Evolutionary conservation across 92 coral and sea anemone species (phyloP).

Genomic region (Epizoanthus scotinus): DNA sequence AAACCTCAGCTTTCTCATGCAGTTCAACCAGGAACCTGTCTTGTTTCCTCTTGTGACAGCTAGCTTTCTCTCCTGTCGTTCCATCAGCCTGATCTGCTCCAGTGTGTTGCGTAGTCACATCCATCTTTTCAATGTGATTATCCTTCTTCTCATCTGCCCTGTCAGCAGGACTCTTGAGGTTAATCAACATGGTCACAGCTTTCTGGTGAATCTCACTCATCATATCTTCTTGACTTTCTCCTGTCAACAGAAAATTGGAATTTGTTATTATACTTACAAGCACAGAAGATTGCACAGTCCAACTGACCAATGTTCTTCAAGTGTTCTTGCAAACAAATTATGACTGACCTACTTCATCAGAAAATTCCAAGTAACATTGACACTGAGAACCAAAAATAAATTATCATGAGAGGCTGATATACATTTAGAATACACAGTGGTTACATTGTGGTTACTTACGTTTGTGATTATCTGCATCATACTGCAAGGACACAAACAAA

Average conservation of each 20-base stretch:
- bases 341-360: too few relatives aligned
- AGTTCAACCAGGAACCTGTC: conserved; percentile 79
- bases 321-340: too few relatives aligned
- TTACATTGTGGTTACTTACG: not conserved
- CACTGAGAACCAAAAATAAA: too few relatives aligned
- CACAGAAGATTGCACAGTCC: not conserved
- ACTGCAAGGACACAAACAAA: not conserved
- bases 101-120: conserved; percentile 8
- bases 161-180: conserved; percentile 45
- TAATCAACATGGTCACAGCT: conserved; percentile 45
- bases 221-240: conserved; percentile 37
- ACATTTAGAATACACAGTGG: too few relatives aligned
- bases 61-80: conserved; percentile 39
- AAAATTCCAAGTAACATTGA: too few relatives aligned
- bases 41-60: conserved; percentile 78
- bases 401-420: too few relatives aligned
- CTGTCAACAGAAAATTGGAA: conserved; percentile 15
- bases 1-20: conserved; percentile 94
- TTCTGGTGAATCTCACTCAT: conserved; percentile 51
- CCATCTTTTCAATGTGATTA: conserved; percentile 31
- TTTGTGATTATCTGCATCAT: conserved; percentile 1
- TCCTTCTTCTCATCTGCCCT: conserved; percentile 31
- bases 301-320: too few relatives aligned
- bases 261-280: too few relatives aligned
- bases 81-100: conserved; percentile 30